These are phyloP conservation scores for Atractosteus spatula DNA, from an alignment of 2,113 vertebrate species.

Conservation along the genomic window DNA sequence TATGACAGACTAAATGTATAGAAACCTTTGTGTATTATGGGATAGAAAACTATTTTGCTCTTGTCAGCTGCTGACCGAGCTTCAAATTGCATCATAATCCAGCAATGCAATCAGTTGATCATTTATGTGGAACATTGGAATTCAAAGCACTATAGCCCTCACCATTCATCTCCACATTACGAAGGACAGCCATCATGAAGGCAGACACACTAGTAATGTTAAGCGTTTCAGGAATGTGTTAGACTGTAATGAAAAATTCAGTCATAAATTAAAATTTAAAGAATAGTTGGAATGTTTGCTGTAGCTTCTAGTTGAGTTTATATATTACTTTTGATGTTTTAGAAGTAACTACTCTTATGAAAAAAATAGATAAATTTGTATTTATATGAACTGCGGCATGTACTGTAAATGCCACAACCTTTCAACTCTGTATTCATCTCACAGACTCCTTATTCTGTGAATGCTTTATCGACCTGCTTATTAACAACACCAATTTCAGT, in stretches of 20 bases:
- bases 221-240: neutral
- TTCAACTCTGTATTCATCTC: too few species aligned
- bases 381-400: too few species aligned
- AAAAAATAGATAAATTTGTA: too few species aligned
- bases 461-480: too few species aligned
- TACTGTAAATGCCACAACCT: too few species aligned
- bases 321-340: too few species aligned
- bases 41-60: slow-evolving; percentile 6
- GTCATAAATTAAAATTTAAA: slow-evolving; percentile 7
- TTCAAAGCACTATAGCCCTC: neutral
- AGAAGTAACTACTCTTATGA: too few species aligned
- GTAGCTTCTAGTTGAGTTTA: too few species aligned
- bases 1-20: too few species aligned
- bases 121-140: neutral
- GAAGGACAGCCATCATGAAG: neutral
- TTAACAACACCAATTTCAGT: too few species aligned
- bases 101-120: slow-evolving; percentile 6
- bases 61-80: neutral
- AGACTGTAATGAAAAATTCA: slow-evolving; percentile 1
- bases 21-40: neutral
- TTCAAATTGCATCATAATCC: neutral
- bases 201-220: neutral
- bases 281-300: neutral
- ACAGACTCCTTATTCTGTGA: too few species aligned
- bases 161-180: neutral